A percentile compares a stretch with the other conserved stretches of the same genome.
Conservation (phyloP, 1,140 invertebrate species). For the Aplysia californica region DNA sequence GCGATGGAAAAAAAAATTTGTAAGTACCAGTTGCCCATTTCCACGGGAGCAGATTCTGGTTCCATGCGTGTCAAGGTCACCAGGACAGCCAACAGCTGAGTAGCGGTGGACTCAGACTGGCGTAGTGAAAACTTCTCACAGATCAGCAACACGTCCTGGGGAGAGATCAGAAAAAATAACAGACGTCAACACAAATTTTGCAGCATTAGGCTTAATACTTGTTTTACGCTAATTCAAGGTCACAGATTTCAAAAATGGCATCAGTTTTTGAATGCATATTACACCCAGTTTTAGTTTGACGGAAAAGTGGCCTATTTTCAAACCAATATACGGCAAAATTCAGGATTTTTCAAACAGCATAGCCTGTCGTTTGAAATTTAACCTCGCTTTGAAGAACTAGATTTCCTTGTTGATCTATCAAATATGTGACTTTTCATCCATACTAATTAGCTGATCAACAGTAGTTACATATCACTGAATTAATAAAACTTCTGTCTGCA, state of each 20-base stretch:
- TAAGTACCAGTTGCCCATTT: constrained; percentile 26
- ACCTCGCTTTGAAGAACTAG: too few species aligned
- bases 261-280: background rate
- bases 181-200: background rate
- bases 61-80: background rate
- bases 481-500: too few species aligned
- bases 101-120: constrained; percentile 20
- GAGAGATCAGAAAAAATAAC: background rate
- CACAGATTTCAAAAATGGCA: too few species aligned
- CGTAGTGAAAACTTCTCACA: constrained; percentile 23
- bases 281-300: background rate
- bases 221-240: background rate
- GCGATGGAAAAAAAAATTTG: too few species aligned
- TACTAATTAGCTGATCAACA: too few species aligned
- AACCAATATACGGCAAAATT: background rate
- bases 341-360: too few species aligned
- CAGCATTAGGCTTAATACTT: background rate
- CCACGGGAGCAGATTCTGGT: background rate
- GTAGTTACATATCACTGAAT: too few species aligned
- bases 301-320: background rate
- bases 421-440: too few species aligned
- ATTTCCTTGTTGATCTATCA: too few species aligned
- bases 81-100: constrained; percentile 14
- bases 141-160: constrained; percentile 14
- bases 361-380: too few species aligned